A percentile compares a stretch with the other conserved stretches of the same genome.
phyloP scores from a whole-genome alignment of 2,888 invertebrate species.

The Hanleya hanleyi region DNA sequence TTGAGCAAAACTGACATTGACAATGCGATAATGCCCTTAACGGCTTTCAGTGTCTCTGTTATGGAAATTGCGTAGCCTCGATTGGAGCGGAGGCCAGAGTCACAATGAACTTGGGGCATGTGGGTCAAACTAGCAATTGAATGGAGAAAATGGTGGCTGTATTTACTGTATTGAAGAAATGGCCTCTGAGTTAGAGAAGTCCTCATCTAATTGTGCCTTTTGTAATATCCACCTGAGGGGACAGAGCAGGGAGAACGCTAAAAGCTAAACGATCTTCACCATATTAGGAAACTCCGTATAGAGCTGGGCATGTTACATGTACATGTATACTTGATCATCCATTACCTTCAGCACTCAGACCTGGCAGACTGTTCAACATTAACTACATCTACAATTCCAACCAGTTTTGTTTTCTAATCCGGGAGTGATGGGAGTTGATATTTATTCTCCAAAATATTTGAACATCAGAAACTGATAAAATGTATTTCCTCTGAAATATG shows the following conservation, averaged over 20 bases:
- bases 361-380: too few relatives aligned
- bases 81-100: neutral
- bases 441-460: too few relatives aligned
- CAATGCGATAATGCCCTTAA: conserved; percentile 9
- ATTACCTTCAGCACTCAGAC: too few relatives aligned
- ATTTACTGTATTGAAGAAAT: neutral
- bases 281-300: neutral
- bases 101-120: neutral
- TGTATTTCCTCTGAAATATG: too few relatives aligned
- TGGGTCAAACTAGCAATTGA: neutral
- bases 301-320: neutral
- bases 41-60: conserved; percentile 3
- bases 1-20: conserved; percentile 9
- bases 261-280: neutral
- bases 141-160: neutral
- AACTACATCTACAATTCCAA: too few relatives aligned
- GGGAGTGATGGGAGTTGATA: too few relatives aligned
- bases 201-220: too few relatives aligned
- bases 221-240: too few relatives aligned
- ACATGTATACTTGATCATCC: too few relatives aligned
- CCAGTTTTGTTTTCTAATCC: too few relatives aligned
- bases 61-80: conserved; percentile 5
- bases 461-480: too few relatives aligned
- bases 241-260: neutral
- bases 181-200: too few relatives aligned